These are phyloP conservation scores for Crossaster papposus DNA, from an alignment of 53 echinoderm and acorn worm species.

Conservation along the genomic window DNA sequence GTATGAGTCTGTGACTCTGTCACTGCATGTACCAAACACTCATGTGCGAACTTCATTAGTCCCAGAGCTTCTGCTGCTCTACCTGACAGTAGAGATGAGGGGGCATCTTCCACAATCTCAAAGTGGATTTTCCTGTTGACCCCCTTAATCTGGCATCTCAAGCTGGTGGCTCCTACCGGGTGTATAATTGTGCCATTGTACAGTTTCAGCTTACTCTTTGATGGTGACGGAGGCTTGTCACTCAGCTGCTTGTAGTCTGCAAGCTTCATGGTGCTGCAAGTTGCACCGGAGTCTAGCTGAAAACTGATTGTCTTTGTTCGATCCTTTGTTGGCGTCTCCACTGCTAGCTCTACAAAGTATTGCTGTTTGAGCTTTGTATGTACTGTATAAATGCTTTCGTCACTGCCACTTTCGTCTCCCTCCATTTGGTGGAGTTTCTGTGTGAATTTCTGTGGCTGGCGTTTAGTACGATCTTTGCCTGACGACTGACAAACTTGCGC, in stretches of 20 bases:
- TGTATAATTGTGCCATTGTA: slow-evolving; percentile 62
- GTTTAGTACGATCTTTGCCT: slow-evolving; percentile 24
- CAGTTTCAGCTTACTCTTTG: slow-evolving; percentile 43
- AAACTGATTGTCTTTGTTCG: slow-evolving; percentile 51
- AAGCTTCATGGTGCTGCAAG: slow-evolving; percentile 52
- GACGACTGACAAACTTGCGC: slow-evolving; percentile 28
- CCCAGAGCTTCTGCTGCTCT: slow-evolving; percentile 35
- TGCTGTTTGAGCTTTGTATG: too few relatives aligned
- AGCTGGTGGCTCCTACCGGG: slow-evolving; percentile 39
- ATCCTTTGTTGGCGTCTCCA: slow-evolving; percentile 22
- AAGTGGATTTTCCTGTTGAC: slow-evolving; percentile 15
- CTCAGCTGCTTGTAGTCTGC: slow-evolving; percentile 30
- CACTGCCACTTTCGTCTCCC: slow-evolving; percentile 4
- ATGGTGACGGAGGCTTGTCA: slow-evolving; percentile 31
- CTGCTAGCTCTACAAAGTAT: slow-evolving; percentile 46
- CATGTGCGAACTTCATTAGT: slow-evolving; percentile 11
- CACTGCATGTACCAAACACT: slow-evolving; percentile 24
- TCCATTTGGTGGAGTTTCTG: slow-evolving; percentile 32
- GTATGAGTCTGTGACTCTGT: slow-evolving; percentile 42
- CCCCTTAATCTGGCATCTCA: slow-evolving; percentile 6
- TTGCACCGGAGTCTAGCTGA: slow-evolving; percentile 70
- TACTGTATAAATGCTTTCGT: slow-evolving; percentile 43
- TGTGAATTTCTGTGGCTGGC: not conserved
- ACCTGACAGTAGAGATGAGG: slow-evolving; percentile 32
- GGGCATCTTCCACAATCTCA: slow-evolving; percentile 34